Percentiles rank a stretch among this genome's conserved stretches.
phyloP scores from a whole-genome alignment of 2,888 invertebrate species.

The Xestoiulus laeticollis region DNA sequence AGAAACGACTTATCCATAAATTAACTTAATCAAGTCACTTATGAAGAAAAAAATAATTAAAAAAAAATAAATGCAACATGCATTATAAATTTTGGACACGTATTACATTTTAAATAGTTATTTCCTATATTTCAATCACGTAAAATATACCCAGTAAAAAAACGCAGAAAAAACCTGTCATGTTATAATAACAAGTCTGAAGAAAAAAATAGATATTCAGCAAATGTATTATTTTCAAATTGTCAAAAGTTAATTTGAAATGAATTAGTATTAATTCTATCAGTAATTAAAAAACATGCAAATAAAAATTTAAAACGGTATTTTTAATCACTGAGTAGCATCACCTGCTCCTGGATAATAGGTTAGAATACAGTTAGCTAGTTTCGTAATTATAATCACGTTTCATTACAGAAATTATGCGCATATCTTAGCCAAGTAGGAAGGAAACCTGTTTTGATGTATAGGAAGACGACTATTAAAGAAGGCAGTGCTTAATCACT shows the following conservation, averaged over 20 bases:
- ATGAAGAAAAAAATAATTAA: too few relatives aligned
- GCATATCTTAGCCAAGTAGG: conserved; percentile 31
- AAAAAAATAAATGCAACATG: not conserved
- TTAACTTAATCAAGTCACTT: not conserved
- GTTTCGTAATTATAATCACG: conserved; percentile 6
- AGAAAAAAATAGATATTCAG: not conserved
- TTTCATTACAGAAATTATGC: conserved; percentile 39
- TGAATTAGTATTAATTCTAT: not conserved
- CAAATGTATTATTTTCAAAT: conserved; percentile 8
- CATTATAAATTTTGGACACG: not conserved
- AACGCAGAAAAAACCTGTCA: not conserved
- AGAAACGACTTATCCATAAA: not conserved
- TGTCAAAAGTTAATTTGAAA: conserved; percentile 13
- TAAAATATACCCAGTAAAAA: not conserved
- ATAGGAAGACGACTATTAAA: conserved; percentile 41
- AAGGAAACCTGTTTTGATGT: conserved; percentile 24
- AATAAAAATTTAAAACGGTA: not conserved
- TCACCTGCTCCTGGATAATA: not conserved
- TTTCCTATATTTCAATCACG: conserved; percentile 38
- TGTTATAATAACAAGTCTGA: not conserved
- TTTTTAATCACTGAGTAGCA: not conserved
- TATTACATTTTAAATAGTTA: not conserved
- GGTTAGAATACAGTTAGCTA: not conserved
- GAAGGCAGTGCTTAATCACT: conserved; percentile 19
- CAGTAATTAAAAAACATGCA: not conserved